Conservation (phyloP, 2,113 vertebrate genomes). For the Callorhinus ursinus region DNA sequence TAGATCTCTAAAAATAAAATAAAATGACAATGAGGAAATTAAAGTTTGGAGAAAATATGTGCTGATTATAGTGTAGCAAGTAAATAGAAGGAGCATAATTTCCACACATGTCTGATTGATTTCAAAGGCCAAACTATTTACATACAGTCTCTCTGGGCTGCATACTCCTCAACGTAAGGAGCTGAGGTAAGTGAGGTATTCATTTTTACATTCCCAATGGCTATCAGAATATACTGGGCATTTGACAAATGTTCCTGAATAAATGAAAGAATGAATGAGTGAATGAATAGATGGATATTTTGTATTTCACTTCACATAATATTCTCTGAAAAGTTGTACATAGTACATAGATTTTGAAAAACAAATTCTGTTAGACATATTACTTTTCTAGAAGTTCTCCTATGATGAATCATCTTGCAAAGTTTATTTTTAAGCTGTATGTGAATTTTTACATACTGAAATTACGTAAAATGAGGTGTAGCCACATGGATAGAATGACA, state of each 20-base stretch:
- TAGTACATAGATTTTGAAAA: background rate
- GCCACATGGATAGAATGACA: background rate
- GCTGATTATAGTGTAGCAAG: background rate
- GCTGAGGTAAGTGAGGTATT: background rate
- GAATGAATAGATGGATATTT: background rate
- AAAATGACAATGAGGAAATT: background rate
- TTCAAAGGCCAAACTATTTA: background rate
- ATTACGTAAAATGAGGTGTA: background rate
- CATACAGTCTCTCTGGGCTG: background rate
- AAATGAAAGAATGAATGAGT: background rate
- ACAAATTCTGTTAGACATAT: background rate
- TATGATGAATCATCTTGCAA: background rate
- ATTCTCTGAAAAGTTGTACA: background rate
- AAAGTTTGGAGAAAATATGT: background rate
- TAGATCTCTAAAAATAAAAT: background rate
- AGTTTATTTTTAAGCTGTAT: background rate
- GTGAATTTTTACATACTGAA: background rate
- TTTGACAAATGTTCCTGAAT: background rate
- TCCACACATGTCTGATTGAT: background rate
- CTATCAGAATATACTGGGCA: background rate
- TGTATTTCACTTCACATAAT: background rate
- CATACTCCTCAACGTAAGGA: background rate
- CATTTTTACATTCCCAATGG: background rate
- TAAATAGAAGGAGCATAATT: background rate
- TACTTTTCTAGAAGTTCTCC: background rate